Percentiles rank a stretch among this genome's conserved stretches.
Evolutionary conservation across 2,113 vertebrate species (phyloP).

Genomic region (Mustela nigripes): DNA sequence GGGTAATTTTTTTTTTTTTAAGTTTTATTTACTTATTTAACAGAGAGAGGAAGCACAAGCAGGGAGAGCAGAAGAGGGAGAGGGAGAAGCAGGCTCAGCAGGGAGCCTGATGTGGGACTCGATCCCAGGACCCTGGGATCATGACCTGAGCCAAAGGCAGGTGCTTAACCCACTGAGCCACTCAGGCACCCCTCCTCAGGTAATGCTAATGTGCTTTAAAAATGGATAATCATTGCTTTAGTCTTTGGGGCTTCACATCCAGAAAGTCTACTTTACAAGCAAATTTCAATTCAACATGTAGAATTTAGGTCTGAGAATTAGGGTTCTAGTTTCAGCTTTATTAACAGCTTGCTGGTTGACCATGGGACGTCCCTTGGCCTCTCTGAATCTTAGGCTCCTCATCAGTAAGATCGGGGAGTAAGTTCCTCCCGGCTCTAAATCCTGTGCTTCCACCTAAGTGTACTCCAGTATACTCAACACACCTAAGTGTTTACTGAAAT

Average conservation of each 20-base stretch:
- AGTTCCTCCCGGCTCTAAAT: not conserved
- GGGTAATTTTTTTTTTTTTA: not conserved
- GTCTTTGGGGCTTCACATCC: not conserved
- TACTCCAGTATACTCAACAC: not conserved
- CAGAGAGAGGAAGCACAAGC: not conserved
- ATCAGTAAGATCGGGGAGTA: not conserved
- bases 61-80: not conserved
- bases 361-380: not conserved
- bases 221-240: not conserved
- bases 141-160: not conserved
- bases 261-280: not conserved
- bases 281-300: not conserved
- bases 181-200: not conserved
- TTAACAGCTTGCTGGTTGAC: not conserved
- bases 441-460: not conserved
- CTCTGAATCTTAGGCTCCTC: not conserved
- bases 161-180: not conserved
- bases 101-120: not conserved
- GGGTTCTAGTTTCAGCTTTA: not conserved
- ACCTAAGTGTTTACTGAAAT: not conserved
- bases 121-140: not conserved
- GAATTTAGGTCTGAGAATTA: not conserved
- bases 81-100: not conserved
- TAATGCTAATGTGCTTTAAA: not conserved
- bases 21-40: not conserved